Percentiles rank a stretch among this genome's conserved stretches.
Evolutionary conservation across 2,797 vertebrate genomes (phyloP).

Genomic region (Xenops minutus): DNA sequence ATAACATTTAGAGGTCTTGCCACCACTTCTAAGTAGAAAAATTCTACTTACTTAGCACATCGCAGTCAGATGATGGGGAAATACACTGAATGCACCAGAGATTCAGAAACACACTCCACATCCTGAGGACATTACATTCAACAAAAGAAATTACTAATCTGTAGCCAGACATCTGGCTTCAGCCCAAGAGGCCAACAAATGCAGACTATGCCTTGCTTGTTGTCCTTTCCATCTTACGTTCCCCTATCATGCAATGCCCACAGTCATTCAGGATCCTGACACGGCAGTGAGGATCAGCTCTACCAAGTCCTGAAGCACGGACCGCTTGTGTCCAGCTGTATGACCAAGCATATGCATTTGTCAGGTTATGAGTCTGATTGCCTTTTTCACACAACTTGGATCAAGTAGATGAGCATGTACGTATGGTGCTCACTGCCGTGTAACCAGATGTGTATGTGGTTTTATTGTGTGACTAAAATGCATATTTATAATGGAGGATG

Average conservation of each 20-base stretch:
- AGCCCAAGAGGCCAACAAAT: neutral
- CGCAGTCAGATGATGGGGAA: neutral
- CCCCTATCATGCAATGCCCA: accelerated
- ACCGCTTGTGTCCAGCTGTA: neutral
- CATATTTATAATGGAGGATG: neutral
- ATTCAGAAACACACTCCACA: neutral
- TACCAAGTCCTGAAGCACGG: neutral
- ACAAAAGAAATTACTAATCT: neutral
- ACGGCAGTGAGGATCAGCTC: neutral
- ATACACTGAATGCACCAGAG: neutral
- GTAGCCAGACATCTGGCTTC: neutral
- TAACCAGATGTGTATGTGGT: accelerated
- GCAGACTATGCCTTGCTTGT: neutral
- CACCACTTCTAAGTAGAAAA: neutral
- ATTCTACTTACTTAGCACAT: neutral
- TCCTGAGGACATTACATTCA: neutral
- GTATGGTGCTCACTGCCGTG: neutral
- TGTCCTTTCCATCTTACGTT: neutral
- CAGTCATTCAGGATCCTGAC: neutral
- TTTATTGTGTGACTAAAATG: neutral
- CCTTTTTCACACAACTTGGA: neutral
- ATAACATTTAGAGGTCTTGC: neutral
- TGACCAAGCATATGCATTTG: neutral
- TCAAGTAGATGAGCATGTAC: accelerated
- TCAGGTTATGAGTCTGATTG: neutral